Percentiles rank a stretch among this genome's conserved stretches.
These are phyloP conservation scores for Chiloscyllium punctatum DNA, from an alignment of 2,797 vertebrate species.

Conservation along the genomic window DNA sequence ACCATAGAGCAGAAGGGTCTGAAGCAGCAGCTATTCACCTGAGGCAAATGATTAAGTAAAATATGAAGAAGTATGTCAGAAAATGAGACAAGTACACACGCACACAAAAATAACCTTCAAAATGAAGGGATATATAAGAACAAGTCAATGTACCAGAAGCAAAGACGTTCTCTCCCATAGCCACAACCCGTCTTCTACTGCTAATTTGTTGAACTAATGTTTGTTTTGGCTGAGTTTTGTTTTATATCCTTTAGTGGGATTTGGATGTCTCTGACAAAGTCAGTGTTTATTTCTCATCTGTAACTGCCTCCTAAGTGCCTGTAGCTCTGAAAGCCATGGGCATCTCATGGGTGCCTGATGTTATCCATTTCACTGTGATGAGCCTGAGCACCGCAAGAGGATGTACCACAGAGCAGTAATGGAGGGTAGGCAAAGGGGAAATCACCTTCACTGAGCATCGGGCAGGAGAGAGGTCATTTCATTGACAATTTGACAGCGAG, in stretches of 20 bases:
- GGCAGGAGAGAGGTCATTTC: not conserved
- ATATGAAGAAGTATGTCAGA: not conserved
- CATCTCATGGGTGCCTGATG: not conserved
- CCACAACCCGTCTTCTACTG: not conserved
- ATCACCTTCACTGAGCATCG: not conserved
- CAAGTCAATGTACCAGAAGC: not conserved
- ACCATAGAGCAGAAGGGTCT: not conserved
- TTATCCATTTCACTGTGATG: not conserved
- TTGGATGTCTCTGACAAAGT: too few relatives aligned
- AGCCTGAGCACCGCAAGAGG: not conserved
- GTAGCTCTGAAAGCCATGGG: not conserved
- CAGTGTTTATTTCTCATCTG: too few relatives aligned
- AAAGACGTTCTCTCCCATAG: not conserved
- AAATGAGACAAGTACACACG: not conserved
- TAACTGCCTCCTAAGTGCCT: not conserved
- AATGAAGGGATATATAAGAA: not conserved
- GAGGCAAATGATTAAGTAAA: not conserved
- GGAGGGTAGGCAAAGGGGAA: not conserved
- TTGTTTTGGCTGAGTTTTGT: not conserved
- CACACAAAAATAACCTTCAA: not conserved
- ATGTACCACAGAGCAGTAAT: not conserved
- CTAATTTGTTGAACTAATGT: conserved; percentile 1
- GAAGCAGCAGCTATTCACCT: not conserved
- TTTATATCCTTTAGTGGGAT: too few relatives aligned
- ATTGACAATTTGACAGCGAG: too few relatives aligned